These are phyloP conservation scores for Struthio camelus DNA, from an alignment of 2,113 vertebrate genomes.

Conservation along the genomic window DNA sequence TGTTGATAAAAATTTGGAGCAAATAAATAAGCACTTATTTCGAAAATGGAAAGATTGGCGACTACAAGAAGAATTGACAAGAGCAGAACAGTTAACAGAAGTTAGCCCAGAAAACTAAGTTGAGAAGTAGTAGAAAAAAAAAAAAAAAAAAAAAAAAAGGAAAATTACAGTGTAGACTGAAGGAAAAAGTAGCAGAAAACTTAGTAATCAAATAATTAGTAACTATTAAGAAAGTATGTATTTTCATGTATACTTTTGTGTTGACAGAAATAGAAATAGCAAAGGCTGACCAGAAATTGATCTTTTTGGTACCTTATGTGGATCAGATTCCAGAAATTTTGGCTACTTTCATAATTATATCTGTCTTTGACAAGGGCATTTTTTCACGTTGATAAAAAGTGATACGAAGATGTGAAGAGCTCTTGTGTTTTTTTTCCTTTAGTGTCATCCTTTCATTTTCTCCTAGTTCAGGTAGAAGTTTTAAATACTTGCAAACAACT, in stretches of 20 bases:
- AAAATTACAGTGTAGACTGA: background rate
- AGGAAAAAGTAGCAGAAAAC: background rate
- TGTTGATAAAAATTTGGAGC: background rate
- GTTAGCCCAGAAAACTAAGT: background rate
- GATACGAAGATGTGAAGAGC: background rate
- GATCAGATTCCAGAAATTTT: background rate
- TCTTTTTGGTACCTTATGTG: background rate
- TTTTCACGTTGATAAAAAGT: background rate
- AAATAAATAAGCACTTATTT: background rate
- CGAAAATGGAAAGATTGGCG: background rate
- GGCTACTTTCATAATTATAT: background rate
- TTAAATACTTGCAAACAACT: background rate
- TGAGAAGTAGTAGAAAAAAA: background rate
- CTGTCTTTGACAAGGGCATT: background rate
- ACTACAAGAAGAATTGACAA: background rate
- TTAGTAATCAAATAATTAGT: background rate
- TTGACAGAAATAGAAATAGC: background rate
- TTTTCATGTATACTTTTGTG: background rate
- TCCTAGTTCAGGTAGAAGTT: background rate
- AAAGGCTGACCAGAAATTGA: background rate
- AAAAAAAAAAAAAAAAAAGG: background rate
- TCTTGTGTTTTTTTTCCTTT: background rate
- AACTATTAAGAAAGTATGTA: background rate
- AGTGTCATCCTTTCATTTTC: background rate
- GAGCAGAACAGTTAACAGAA: background rate